Evolutionary conservation across 2,113 vertebrate species (phyloP).

Genomic region (Pseudorasbora parva): DNA sequence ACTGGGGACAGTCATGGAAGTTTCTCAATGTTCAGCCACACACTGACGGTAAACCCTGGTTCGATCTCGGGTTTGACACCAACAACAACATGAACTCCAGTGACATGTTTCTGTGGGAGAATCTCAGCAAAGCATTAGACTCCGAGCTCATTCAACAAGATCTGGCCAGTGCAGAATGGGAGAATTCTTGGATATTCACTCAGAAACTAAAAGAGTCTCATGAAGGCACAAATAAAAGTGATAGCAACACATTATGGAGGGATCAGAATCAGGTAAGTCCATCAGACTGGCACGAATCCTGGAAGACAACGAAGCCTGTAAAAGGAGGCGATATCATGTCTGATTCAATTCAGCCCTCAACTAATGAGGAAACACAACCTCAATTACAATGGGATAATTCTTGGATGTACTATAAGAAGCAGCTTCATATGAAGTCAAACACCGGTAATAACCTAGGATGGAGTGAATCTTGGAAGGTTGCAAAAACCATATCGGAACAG

Average conservation of each 20-base stretch:
- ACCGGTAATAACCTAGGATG: slow-evolving; percentile 47
- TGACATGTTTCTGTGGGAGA: slow-evolving; percentile 54
- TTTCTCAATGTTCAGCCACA: slow-evolving; percentile 60
- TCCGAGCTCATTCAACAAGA: slow-evolving; percentile 29
- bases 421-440: slow-evolving; percentile 36
- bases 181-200: slow-evolving; percentile 64
- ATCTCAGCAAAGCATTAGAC: slow-evolving; percentile 34
- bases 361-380: not conserved
- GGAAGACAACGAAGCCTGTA: slow-evolving; percentile 61
- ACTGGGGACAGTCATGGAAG: slow-evolving; percentile 68
- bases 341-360: not conserved
- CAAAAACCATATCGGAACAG: slow-evolving; percentile 16
- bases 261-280: slow-evolving; percentile 38
- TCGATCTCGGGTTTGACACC: slow-evolving; percentile 47
- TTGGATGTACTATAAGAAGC: slow-evolving; percentile 63
- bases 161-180: slow-evolving; percentile 56
- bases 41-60: slow-evolving; percentile 56
- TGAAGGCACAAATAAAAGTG: not conserved
- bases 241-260: slow-evolving; percentile 47
- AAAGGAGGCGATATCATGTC: slow-evolving; percentile 5
- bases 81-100: not conserved
- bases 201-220: slow-evolving; percentile 37
- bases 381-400: slow-evolving; percentile 52
- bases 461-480: slow-evolving; percentile 58
- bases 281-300: slow-evolving; percentile 66